Conservation (phyloP, 2,113 vertebrate genomes). For the Boulengeromyrus knoepffleri region DNA sequence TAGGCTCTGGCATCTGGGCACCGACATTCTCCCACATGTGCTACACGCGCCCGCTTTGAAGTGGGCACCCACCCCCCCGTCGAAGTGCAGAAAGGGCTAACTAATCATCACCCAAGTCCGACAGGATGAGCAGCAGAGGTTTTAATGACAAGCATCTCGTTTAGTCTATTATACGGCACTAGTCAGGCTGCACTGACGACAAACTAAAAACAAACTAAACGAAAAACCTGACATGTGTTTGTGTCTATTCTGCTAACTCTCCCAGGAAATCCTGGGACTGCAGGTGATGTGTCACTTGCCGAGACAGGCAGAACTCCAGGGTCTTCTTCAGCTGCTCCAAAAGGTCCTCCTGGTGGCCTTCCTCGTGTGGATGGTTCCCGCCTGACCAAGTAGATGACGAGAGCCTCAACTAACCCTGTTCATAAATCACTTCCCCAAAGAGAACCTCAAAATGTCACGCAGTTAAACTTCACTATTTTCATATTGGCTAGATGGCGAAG, state of each 20-base stretch:
- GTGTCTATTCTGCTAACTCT: background rate
- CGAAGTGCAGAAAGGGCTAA: background rate
- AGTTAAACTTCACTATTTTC: background rate
- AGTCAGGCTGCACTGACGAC: background rate
- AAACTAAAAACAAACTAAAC: background rate
- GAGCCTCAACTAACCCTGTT: background rate
- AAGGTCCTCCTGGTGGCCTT: conserved; percentile 45
- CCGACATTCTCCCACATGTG: background rate
- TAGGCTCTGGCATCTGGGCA: background rate
- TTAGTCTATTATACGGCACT: background rate
- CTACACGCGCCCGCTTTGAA: background rate
- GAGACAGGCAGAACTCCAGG: conserved; percentile 87
- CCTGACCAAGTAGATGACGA: background rate
- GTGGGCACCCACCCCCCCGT: background rate
- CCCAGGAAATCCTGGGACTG: background rate
- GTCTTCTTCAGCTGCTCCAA: conserved; percentile 77
- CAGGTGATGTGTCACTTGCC: conserved; percentile 56
- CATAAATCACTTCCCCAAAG: background rate
- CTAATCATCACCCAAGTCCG: background rate
- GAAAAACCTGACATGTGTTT: background rate
- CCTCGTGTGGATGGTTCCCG: conserved; percentile 45
- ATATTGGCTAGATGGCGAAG: background rate
- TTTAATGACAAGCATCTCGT: background rate
- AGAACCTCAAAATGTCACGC: background rate
- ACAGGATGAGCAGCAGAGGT: background rate